These are phyloP conservation scores for Artemisiospiza belli DNA, from an alignment of 2,113 vertebrate genomes.

Conservation along the genomic window DNA sequence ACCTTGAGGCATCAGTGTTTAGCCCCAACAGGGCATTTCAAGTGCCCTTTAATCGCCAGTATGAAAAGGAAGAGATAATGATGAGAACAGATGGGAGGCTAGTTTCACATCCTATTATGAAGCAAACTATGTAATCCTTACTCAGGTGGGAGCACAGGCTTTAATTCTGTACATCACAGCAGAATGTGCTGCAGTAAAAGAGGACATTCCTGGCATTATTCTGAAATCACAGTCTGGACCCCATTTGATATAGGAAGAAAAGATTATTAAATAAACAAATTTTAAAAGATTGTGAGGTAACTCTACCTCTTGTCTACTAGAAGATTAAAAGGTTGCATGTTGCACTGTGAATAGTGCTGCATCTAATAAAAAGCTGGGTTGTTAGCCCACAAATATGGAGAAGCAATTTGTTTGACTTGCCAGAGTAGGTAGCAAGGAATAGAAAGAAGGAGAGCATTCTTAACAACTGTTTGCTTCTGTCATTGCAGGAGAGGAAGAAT, in stretches of 20 bases:
- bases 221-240: neutral
- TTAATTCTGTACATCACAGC: neutral
- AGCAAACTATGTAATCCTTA: neutral
- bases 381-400: neutral
- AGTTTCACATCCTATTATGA: neutral
- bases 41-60: neutral
- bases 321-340: neutral
- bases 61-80: neutral
- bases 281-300: neutral
- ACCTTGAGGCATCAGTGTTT: neutral
- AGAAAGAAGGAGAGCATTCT: neutral
- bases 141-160: neutral
- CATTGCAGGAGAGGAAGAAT: conserved; percentile 5
- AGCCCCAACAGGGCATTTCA: neutral
- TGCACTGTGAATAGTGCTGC: neutral
- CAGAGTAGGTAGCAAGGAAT: neutral
- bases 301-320: neutral
- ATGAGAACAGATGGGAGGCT: neutral
- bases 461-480: conserved; percentile 27
- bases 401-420: conserved; percentile 6
- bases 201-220: neutral
- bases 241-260: neutral
- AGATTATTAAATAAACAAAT: neutral
- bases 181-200: neutral
- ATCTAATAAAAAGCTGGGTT: neutral